Evolutionary conservation across 2,113 vertebrate species (phyloP), one percentile per base, ranked within the genome.

Genomic region (Piprites chloris): DNA sequence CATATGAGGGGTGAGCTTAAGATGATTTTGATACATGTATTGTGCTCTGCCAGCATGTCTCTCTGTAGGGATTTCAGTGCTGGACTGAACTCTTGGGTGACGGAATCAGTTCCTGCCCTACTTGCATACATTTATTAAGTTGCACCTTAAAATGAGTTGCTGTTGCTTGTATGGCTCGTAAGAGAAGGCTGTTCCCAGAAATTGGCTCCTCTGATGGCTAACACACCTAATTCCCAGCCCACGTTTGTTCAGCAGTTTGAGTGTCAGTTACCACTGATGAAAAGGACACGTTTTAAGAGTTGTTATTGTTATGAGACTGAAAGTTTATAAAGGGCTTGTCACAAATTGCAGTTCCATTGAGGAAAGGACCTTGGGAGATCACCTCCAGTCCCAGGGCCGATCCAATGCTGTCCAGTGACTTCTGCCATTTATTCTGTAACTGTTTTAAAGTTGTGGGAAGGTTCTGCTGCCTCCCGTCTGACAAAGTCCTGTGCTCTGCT

Each of bases 401-500:
- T 41, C 41, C 32, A 32, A 4, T 0, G 6, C 65, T 74, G 20
- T 50, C 67, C 2, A 3, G 50, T 50, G 56, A 23, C 58, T 75
- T 62, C 59, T 73, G 59, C n/a, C 35, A 2, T 4, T 1, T 3
- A 4, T 61, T 76, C 67, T 69, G 30, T n/a, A 33, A 15, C 30
- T 2, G 6, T 37, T 87, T 39, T 44, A 5, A 56, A 73, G 7
- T 11, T 73, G 9, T 8, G 20, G 50, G 55, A 68, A 30, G 41
- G 21, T 89, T 58, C 47, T 75, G 80, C 44, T 33, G 16, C 47
- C 53, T 78, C 19, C 11, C 39, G 0, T 26, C 30, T 35, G 68
- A 55, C 14, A 0, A 0, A 17, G 78, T 14, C 20, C 1, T 0
- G 55, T 39, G 18, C 62, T 91, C 52, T 1, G 0, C 35, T 84